Evolutionary conservation across 2,113 vertebrate species (phyloP).

Genomic region (Sitta europaea): DNA sequence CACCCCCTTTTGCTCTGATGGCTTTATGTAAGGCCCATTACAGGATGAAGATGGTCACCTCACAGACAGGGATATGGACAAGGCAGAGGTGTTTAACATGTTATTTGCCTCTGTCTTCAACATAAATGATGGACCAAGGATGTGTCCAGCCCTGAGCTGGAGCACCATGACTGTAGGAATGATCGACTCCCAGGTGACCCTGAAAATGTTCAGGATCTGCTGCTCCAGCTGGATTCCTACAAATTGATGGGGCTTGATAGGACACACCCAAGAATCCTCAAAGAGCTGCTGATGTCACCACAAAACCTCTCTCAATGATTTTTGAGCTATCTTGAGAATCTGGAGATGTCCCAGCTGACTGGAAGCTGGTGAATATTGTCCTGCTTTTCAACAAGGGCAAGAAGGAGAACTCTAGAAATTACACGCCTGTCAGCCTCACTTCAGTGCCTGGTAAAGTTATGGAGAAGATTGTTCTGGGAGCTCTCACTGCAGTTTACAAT

Average conservation of each 20-base stretch:
- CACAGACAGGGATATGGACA: background rate
- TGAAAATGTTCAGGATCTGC: background rate
- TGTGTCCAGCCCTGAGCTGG: background rate
- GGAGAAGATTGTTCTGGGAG: background rate
- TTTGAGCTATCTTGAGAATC: background rate
- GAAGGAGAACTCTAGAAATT: background rate
- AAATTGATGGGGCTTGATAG: background rate
- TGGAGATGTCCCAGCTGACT: background rate
- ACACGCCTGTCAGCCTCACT: background rate
- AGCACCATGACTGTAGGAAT: background rate
- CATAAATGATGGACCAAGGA: background rate
- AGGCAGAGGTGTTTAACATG: background rate
- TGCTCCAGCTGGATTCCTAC: background rate
- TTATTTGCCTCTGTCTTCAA: background rate
- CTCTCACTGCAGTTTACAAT: background rate
- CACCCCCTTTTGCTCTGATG: background rate
- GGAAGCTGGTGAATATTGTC: fast-evolving
- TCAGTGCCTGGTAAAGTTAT: background rate
- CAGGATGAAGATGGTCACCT: background rate
- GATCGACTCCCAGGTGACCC: background rate
- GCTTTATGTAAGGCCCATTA: background rate
- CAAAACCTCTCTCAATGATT: background rate
- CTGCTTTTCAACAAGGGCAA: background rate
- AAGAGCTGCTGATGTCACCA: background rate
- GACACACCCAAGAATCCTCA: background rate